Evolutionary conservation across 2,888 invertebrate species (phyloP).

Genomic region (Aspidiotus destructor): DNA sequence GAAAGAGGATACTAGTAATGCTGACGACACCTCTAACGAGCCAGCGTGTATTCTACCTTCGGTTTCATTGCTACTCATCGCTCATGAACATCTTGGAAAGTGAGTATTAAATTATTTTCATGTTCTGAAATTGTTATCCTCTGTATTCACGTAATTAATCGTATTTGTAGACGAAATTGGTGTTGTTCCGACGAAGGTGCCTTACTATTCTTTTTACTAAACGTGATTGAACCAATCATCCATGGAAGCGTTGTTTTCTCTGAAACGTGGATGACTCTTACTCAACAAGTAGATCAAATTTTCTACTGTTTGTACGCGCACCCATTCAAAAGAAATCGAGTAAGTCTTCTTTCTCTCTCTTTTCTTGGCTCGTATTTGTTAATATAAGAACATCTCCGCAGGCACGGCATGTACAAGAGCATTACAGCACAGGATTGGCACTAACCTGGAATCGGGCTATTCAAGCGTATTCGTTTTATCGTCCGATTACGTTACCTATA

Average conservation of each 20-base stretch:
- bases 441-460: constrained; percentile 65
- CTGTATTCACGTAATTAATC: too few relatives aligned
- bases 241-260: constrained; percentile 35
- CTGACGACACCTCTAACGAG: constrained; percentile 26
- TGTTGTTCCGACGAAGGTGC: constrained; percentile 68
- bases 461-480: constrained; percentile 47
- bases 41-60: constrained; percentile 50
- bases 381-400: constrained; percentile 38
- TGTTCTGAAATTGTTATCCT: neutral
- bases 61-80: constrained; percentile 65
- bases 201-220: constrained; percentile 66
- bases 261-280: constrained; percentile 49
- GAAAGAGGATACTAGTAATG: constrained; percentile 33
- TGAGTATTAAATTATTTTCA: constrained; percentile 15
- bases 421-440: constrained; percentile 59
- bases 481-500: constrained; percentile 53
- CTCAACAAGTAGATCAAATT: constrained; percentile 73
- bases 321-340: constrained; percentile 60
- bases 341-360: constrained; percentile 36
- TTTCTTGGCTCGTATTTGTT: too few relatives aligned
- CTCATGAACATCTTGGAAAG: constrained; percentile 70
- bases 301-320: constrained; percentile 78
- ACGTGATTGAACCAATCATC: constrained; percentile 60
- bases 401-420: constrained; percentile 60
- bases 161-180: constrained; percentile 54